Conservation (phyloP, 2,888 invertebrate genomes). For the Dioctria linearis region DNA sequence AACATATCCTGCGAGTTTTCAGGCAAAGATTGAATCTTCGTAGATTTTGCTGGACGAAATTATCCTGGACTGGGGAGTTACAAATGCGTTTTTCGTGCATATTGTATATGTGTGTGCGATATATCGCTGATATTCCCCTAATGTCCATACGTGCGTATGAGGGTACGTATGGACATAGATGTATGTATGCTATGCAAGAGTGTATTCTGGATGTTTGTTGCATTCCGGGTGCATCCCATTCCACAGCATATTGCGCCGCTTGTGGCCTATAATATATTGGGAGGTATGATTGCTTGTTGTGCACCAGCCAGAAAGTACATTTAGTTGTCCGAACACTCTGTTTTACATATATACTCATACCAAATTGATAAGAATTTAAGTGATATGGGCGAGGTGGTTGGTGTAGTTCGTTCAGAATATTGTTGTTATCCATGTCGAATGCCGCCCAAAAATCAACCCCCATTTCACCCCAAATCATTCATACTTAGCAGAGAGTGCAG, state of each 20-base stretch:
- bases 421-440: neutral
- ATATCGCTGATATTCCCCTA: neutral
- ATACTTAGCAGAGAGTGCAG: constrained; percentile 6
- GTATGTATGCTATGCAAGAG: neutral
- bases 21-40: constrained; percentile 27
- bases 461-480: constrained; percentile 25
- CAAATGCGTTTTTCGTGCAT: constrained; percentile 38
- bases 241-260: neutral
- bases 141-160: neutral
- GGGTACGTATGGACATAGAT: too few species aligned
- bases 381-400: neutral
- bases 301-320: neutral
- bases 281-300: too few species aligned
- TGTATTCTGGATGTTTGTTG: constrained; percentile 18
- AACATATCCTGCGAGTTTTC: constrained; percentile 38
- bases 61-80: neutral
- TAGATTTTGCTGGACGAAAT: neutral
- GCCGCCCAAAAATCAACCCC: constrained; percentile 4
- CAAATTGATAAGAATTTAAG: constrained; percentile 40
- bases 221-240: neutral
- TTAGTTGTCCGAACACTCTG: neutral
- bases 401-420: neutral
- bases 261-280: constrained; percentile 9
- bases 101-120: neutral
- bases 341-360: neutral